These are phyloP conservation scores for Ferdinandea cuprea DNA, from an alignment of 2,888 invertebrate species.

Conservation along the genomic window DNA sequence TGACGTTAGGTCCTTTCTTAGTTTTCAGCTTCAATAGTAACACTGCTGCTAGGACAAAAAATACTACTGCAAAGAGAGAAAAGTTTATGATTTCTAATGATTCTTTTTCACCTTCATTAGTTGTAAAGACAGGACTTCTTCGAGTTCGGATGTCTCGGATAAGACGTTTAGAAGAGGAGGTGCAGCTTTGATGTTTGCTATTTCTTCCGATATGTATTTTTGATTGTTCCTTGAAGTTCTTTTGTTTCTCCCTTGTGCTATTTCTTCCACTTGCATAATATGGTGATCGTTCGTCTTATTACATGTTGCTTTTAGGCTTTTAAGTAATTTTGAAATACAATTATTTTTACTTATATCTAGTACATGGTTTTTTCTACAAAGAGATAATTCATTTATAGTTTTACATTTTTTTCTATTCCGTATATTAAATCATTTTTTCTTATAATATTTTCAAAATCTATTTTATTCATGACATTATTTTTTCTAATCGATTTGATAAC, in stretches of 20 bases:
- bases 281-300: too few species aligned
- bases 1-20: background rate
- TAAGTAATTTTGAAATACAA: too few species aligned
- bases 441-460: too few species aligned
- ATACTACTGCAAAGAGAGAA: background rate
- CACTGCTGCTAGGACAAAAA: background rate
- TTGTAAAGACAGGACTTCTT: constrained; percentile 32
- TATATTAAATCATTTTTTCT: too few species aligned
- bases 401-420: too few species aligned
- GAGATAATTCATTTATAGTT: too few species aligned
- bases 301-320: too few species aligned
- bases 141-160: constrained; percentile 3
- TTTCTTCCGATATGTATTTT: constrained; percentile 10
- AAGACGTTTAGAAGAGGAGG: constrained; percentile 7
- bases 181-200: constrained; percentile 1
- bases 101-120: constrained; percentile 7
- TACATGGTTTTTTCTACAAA: too few species aligned
- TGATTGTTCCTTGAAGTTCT: constrained; percentile 10
- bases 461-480: too few species aligned
- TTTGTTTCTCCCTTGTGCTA: background rate
- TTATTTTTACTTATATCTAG: too few species aligned
- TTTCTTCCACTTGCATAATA: constrained; percentile 19
- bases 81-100: background rate
- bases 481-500: too few species aligned
- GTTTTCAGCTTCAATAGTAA: background rate